Percentiles rank a stretch among this genome's conserved stretches.
Evolutionary conservation across 2,113 vertebrate species (phyloP).

Genomic region (Mormoops blainvillei): DNA sequence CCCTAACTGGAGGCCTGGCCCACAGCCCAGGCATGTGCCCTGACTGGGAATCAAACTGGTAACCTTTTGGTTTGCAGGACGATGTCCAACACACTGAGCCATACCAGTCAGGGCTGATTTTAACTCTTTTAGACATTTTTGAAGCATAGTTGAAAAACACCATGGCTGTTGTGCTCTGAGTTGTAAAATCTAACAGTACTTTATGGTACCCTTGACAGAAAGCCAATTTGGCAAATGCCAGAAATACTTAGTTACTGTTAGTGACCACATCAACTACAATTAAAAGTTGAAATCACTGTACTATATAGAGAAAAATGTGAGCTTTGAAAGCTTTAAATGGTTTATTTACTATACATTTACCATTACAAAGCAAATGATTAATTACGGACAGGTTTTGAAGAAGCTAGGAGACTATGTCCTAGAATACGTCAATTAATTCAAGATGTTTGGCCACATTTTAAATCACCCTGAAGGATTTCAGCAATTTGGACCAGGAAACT

Average conservation of each 20-base stretch:
- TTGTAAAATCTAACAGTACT: neutral
- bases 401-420: neutral
- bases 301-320: neutral
- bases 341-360: neutral
- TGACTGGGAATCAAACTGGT: too few species aligned
- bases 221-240: neutral
- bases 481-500: neutral
- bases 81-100: too few species aligned
- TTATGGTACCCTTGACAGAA: neutral
- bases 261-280: neutral
- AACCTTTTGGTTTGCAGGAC: too few species aligned
- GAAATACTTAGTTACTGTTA: neutral
- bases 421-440: neutral
- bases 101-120: neutral
- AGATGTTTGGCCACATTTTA: neutral
- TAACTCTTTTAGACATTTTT: neutral
- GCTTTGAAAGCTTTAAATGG: neutral
- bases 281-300: neutral
- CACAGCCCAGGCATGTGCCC: too few species aligned
- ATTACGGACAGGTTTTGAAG: neutral
- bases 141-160: neutral
- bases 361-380: conserved; percentile 19
- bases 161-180: neutral
- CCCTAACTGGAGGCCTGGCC: too few species aligned
- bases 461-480: conserved; percentile 5